These are phyloP conservation scores for Trisateles emortualis DNA, from an alignment of 2,888 invertebrate genomes.

Conservation along the genomic window DNA sequence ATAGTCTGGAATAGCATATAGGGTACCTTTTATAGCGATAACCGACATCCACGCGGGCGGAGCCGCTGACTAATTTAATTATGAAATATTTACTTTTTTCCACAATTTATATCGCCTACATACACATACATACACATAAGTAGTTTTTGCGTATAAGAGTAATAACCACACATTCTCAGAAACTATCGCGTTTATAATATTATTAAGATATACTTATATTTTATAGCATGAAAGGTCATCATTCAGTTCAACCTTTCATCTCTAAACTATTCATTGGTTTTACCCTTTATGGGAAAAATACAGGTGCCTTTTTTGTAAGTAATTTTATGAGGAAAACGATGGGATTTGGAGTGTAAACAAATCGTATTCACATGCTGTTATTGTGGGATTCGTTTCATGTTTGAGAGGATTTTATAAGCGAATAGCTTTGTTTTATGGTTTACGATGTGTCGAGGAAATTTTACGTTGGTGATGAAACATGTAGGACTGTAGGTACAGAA, in stretches of 20 bases:
- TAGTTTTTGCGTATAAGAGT: no score
- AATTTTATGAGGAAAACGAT: conserved; percentile 29
- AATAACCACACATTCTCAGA: no score
- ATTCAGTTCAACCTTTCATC: conserved; percentile 22
- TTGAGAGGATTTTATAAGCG: conserved; percentile 1
- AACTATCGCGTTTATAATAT: no score
- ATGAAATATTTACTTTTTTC: no score
- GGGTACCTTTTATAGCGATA: no score
- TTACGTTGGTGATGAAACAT: not conserved
- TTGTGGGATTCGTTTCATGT: conserved; percentile 6
- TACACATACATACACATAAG: no score
- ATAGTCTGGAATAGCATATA: no score
- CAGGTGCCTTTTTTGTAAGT: conserved; percentile 27
- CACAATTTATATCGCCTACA: no score
- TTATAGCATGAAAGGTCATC: no score
- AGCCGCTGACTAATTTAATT: no score
- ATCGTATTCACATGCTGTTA: conserved; percentile 5
- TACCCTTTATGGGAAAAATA: conserved; percentile 28
- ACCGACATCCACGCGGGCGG: no score
- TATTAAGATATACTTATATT: no score
- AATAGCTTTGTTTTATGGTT: not conserved
- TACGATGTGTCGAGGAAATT: not conserved
- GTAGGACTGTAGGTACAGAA: not conserved
- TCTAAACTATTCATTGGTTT: conserved; percentile 35
- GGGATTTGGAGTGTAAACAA: conserved; percentile 3